Base-by-base conservation (phyloP, 2,888 invertebrate species). In the Andrena bucephala region DNA sequence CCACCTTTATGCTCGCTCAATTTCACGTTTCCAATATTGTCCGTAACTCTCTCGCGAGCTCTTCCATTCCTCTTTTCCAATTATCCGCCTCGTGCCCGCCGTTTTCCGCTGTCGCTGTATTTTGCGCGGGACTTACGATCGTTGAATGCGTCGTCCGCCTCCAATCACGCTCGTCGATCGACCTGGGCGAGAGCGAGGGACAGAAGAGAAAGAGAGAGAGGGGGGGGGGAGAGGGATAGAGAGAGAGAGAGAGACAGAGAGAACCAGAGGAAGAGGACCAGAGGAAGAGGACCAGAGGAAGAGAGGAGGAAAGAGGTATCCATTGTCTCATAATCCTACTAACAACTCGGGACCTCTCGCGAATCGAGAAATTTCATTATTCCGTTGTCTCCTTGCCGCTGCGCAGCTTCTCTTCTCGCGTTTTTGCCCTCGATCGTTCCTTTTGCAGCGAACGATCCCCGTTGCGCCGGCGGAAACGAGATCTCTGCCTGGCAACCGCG, bases 11-110 rank as follows among this genome's bases (percentile, higher is more conserved):
- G 85, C 84, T 81, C 87, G 88, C 85, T 89, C 89, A 90, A 90
- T 92, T 92, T 90, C 88, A 85, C 87, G 83, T 90, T 91, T 89
- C 89, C 90, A 86, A 89, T 89, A 89, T 89, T 89, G 88, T 87
- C 83, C 84, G 63, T 72, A 62, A 70, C 80, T 72, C 67, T 63
- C 67, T 63, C 77, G 75, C 79, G 68, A 85, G 77, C 67, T 79
- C 77, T 82, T 85, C 83, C 85, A 76, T 81, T 82, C 69, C 73
- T 85, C 84, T 84, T 83, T 73, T 87, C 84, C 87, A 86, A 87
- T 89, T 89, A 86, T 87, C 81, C 86, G 75, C 66, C 66, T 77
- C 72, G 20, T 29, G 33, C 20, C 36, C 65, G 66, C 57, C 27
- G 20, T 24, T 36, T 27, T 63, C 48, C 42, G 59, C 42, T 16